These are phyloP conservation scores for Oreotragus oreotragus DNA, from an alignment of 2,113 vertebrate genomes.

Conservation along the genomic window DNA sequence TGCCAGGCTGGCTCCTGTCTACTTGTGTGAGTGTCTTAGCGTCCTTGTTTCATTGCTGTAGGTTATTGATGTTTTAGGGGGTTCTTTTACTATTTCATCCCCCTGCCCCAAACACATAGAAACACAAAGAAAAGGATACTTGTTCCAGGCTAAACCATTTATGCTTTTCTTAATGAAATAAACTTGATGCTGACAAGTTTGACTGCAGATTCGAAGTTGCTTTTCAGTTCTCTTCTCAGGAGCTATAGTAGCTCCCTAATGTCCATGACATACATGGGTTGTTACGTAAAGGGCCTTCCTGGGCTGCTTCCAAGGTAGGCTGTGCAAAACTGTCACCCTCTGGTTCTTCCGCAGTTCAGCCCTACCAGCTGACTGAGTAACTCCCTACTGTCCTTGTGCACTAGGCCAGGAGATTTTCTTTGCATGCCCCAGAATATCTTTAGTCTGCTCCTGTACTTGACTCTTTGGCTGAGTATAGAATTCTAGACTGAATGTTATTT, in stretches of 20 bases:
- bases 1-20: conserved; percentile 93
- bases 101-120: background rate
- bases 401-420: background rate
- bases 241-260: background rate
- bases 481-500: background rate
- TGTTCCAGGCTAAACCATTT: background rate
- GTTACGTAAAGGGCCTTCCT: background rate
- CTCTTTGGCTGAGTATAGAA: background rate
- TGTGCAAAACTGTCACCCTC: background rate
- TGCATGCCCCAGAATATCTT: background rate
- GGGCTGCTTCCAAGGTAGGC: background rate
- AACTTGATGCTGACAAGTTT: background rate
- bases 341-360: background rate
- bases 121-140: background rate
- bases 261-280: background rate
- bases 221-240: background rate
- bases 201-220: background rate
- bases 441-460: background rate
- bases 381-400: background rate
- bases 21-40: conserved; percentile 87
- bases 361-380: background rate
- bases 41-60: fast-evolving
- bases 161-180: background rate
- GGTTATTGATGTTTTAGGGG: background rate
- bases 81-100: background rate